Conservation (phyloP, 2,113 vertebrate species). For the Mormoops blainvillei region DNA sequence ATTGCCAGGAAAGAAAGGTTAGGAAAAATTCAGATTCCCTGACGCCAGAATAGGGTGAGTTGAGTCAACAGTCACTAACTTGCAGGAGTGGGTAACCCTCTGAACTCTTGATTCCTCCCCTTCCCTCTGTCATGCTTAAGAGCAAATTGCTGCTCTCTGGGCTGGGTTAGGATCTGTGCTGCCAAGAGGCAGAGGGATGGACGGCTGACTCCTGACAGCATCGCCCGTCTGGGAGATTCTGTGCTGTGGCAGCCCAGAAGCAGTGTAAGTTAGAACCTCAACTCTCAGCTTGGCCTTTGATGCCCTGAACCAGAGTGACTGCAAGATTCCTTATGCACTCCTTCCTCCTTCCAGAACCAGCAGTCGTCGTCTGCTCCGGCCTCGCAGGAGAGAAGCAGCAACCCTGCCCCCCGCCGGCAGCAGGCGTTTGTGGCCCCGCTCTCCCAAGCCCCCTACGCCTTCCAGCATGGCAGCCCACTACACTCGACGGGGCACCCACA, state of each 20-base stretch:
- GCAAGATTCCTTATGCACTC: constrained; percentile 53
- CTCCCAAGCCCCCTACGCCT: constrained; percentile 91
- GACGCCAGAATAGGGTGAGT: background rate
- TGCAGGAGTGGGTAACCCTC: background rate
- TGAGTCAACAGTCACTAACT: background rate
- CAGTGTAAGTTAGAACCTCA: background rate
- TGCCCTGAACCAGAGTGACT: background rate
- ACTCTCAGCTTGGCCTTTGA: background rate
- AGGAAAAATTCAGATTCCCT: constrained; percentile 41
- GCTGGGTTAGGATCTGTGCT: background rate
- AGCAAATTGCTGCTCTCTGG: background rate
- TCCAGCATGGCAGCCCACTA: constrained; percentile 89
- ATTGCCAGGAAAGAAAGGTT: constrained; percentile 27
- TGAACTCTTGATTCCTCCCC: background rate
- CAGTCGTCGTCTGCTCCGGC: constrained; percentile 87
- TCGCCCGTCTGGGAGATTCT: background rate
- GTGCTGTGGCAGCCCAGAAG: background rate
- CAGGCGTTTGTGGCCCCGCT: constrained; percentile 89
- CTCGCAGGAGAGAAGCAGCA: constrained; percentile 86
- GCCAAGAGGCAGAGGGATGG: constrained; percentile 4
- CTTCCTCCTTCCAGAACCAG: constrained; percentile 81
- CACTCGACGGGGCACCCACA: constrained; percentile 82
- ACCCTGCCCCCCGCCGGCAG: constrained; percentile 87
- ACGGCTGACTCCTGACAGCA: background rate
- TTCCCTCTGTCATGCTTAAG: background rate